Base-by-base conservation (phyloP, 2,888 invertebrate species). In the Oscheius sp. region DNA sequence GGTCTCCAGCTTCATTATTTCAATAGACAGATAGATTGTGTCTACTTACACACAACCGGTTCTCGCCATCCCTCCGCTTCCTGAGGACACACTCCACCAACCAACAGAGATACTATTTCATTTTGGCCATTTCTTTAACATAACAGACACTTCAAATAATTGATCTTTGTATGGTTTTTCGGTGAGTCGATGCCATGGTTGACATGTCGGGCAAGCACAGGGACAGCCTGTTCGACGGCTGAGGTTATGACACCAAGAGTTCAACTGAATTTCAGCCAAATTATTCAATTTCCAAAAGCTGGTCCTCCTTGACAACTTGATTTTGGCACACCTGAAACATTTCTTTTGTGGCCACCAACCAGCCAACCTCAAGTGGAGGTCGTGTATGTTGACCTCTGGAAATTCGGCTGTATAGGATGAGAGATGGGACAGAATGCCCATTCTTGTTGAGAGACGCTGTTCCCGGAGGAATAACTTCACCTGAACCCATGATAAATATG, bases 381-480 rank as follows among this genome's bases (percentile, higher is more conserved):
- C 71, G 53, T 71, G 53, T 29, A 71, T 71, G 41, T 71, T 71
- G 23, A 55, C 27, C n/a, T 41, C 63, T n/a, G 53, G 35, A 13
- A 71, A 61, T n/a, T 49, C 43, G 5, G 59, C 71, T 18, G 21
- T 21, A 12, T 23, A 66, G 12, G 52, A 25, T 12, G 46, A 49
- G 21, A 27, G 21, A 27, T 56, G 45, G n/a, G 41, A 13, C 12
- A 70, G 21, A 16, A 21, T 12, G 23, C 59, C 69, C 3, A 25
- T 18, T 6, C 66, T 13, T n/a, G n/a, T 29, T 5, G 29, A 49
- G 16, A 66, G 18, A 2, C 21, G 21, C 49, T 66, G 27, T 5
- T 52, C 66, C 23, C 66, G 49, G n/a, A 66, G 25, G 25, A 52
- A 7, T 9, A 66, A 49, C 7, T 25, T 49, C 9, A 66, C 27